Conservation (phyloP, 2,797 vertebrate genomes). For the Onychomys leucogaster region DNA sequence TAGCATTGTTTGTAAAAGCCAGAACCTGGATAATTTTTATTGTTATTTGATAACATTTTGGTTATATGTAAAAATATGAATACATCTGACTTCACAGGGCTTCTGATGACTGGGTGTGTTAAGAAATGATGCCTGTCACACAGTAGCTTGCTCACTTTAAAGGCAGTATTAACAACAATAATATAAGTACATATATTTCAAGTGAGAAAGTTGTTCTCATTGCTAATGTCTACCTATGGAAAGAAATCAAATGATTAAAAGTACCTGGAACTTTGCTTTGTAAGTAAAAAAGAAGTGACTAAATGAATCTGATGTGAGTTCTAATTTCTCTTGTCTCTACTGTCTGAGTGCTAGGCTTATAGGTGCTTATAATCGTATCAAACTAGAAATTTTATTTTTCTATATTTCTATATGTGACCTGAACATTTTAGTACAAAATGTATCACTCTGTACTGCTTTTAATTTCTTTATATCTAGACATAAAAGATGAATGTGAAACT, state of each 20-base stretch:
- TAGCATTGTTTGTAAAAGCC: no score
- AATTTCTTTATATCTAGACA: not conserved
- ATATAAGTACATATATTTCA: slow-evolving; percentile 6
- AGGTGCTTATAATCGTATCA: not conserved
- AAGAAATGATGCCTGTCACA: not conserved
- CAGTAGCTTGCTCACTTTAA: not conserved
- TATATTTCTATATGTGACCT: not conserved
- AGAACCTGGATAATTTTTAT: slow-evolving; percentile 27
- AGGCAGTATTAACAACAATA: not conserved
- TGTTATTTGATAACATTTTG: not conserved
- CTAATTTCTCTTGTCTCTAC: not conserved
- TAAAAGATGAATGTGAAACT: not conserved
- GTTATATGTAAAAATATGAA: not conserved
- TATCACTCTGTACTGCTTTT: not conserved
- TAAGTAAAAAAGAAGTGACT: not conserved
- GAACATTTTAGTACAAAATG: not conserved
- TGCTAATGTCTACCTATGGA: not conserved
- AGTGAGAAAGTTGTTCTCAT: not conserved
- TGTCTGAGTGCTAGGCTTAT: not conserved
- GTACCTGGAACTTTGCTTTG: not conserved
- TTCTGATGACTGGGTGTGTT: not conserved
- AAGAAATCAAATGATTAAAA: not conserved
- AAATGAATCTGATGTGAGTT: not conserved
- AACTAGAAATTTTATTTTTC: not conserved
- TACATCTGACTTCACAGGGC: not conserved